Evolutionary conservation across 1,140 invertebrate species (phyloP), one percentile per base, ranked within the genome.

Genomic region (Drosophila nasuta): DNA sequence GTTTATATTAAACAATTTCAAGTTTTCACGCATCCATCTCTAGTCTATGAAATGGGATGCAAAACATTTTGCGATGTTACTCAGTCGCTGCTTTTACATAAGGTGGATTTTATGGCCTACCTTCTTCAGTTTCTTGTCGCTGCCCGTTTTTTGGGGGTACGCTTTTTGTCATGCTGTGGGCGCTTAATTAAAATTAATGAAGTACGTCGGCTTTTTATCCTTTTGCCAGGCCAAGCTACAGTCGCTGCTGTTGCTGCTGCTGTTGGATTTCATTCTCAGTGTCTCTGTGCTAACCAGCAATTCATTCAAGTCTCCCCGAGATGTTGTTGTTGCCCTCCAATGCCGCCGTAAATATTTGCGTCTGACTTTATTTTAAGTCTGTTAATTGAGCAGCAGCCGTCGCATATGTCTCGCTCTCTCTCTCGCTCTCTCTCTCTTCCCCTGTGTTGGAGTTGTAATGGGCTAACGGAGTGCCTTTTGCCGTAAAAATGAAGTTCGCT

Each of bases 111-210:
- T 49, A 57, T 46, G 52, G 30, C 30, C 62, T 43, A 45, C 49
- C 60, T 63, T 8, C 38, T 38, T 8, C 20, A 25, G 35, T 33
- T 33, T 5, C 33, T 25, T 33, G 33, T 33, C 33, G 33, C 7
- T 33, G 33, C 33, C 35, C 67, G 43, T 51, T 52, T 75, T 73
- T 52, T 45, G 28, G 54, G 54, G 41, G 33, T 52, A 10, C 49
- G 38, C 69, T 82, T 76, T 87, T 81, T 79, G 79, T 70, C 75
- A 67, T 70, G 82, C 83, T 79, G 76, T 79, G 79, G 79, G 60
- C 75, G 82, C 79, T 82, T 86, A 87, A 86, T 87, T 87, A 87
- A 86, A 86, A 86, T 86, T 87, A 86, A 86, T 86, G 82, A 86
- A 86, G 79, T 87, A 79, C 82, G 76, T 72, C 75, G 76, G 71